phyloP scores from a whole-genome alignment of 2,797 vertebrate species.

The Ispidina lecontei region DNA sequence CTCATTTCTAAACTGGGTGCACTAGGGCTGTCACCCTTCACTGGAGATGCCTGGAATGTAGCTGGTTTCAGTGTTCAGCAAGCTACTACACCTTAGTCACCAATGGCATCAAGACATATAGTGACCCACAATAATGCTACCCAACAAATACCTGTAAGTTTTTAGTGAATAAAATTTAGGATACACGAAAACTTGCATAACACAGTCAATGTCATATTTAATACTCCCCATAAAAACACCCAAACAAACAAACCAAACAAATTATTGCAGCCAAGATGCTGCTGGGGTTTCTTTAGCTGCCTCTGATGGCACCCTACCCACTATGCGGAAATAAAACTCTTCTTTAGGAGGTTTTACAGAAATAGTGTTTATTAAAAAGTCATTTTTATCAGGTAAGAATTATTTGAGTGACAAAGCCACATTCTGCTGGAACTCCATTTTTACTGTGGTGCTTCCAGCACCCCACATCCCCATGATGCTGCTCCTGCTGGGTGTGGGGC shows the following conservation, averaged over 20 bases:
- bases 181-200: neutral
- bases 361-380: neutral
- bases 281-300: neutral
- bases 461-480: accelerated
- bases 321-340: accelerated
- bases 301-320: neutral
- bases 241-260: too few relatives aligned
- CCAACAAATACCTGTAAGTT: neutral
- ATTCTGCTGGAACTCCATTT: neutral
- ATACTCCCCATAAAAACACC: neutral
- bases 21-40: neutral
- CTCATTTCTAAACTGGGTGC: neutral
- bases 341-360: neutral
- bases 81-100: neutral
- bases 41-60: accelerated
- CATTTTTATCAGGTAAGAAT: neutral
- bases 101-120: neutral
- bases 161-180: neutral
- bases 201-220: neutral
- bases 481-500: neutral
- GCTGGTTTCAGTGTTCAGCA: neutral
- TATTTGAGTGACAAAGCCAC: neutral
- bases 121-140: neutral
- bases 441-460: neutral
- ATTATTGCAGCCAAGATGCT: neutral